Conservation (phyloP, 1,140 invertebrate genomes). For the Lutraria rhynchaena region DNA sequence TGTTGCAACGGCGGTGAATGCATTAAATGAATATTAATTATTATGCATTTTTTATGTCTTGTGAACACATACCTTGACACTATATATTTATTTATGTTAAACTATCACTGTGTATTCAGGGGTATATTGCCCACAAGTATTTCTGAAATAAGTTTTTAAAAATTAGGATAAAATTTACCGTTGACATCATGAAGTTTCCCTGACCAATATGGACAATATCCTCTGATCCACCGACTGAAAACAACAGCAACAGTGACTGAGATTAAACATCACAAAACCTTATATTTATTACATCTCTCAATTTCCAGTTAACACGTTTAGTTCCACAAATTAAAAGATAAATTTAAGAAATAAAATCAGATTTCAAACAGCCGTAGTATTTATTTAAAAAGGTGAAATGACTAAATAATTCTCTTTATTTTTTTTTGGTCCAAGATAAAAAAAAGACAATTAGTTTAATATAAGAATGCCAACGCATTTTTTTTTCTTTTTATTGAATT, state of each 20-base stretch:
- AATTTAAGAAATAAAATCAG: not conserved
- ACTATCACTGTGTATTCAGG: no score
- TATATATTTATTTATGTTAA: no score
- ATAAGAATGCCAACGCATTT: not conserved
- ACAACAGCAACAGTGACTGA: not conserved
- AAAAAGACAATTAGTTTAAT: not conserved
- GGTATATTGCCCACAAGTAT: no score
- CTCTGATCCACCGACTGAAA: constrained; percentile 32
- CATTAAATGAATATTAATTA: no score
- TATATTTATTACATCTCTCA: not conserved
- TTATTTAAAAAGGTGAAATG: not conserved
- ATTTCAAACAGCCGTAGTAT: not conserved
- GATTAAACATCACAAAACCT: not conserved
- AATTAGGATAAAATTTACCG: no score
- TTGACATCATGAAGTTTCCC: constrained; percentile 22
- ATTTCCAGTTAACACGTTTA: not conserved
- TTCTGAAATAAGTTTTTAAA: no score
- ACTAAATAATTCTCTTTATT: not conserved
- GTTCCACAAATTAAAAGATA: not conserved
- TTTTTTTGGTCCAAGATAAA: not conserved
- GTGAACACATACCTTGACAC: no score
- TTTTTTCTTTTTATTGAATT: not conserved
- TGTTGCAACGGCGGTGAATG: no score
- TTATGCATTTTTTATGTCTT: no score
- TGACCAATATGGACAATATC: constrained; percentile 44